Percentiles rank a stretch among this genome's conserved stretches.
Conservation (phyloP, 2,113 vertebrate species). For the Myiagra hebetior region DNA sequence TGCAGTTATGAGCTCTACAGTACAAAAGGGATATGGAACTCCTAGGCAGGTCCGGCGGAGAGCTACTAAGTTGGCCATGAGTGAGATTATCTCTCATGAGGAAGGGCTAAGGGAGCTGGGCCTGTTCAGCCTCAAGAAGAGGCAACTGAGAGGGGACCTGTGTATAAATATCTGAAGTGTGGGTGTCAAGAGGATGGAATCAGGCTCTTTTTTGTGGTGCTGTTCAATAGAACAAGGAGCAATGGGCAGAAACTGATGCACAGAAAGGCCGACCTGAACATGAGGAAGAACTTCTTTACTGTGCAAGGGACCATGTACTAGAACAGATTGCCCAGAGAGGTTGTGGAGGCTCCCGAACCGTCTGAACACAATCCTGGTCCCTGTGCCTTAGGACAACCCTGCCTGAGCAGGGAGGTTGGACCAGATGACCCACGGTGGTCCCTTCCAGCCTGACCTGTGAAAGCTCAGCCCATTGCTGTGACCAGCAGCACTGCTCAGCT, state of each 20-base stretch:
- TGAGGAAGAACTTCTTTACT: not conserved
- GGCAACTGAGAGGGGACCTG: not conserved
- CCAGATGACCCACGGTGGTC: not conserved
- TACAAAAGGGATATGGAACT: not conserved
- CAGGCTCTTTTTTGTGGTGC: not conserved
- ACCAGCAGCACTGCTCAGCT: rapidly evolving
- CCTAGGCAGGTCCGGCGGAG: no score
- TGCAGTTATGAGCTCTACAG: not conserved
- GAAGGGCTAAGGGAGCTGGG: not conserved
- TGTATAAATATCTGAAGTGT: not conserved
- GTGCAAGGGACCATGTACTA: not conserved
- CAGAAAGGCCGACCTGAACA: not conserved
- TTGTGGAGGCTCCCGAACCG: not conserved
- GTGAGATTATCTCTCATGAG: not conserved
- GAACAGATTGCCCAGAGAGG: not conserved
- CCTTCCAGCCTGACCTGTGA: not conserved
- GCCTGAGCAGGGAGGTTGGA: not conserved
- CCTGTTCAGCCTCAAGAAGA: not conserved
- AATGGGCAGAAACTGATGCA: not conserved
- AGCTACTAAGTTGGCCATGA: not conserved
- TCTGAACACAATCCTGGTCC: not conserved
- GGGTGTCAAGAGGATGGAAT: not conserved
- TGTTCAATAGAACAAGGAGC: not conserved
- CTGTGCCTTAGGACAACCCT: not conserved
- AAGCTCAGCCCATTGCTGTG: rapidly evolving